phyloP scores from a whole-genome alignment of 2,797 vertebrate species.

The Syngnathus acus region DNA sequence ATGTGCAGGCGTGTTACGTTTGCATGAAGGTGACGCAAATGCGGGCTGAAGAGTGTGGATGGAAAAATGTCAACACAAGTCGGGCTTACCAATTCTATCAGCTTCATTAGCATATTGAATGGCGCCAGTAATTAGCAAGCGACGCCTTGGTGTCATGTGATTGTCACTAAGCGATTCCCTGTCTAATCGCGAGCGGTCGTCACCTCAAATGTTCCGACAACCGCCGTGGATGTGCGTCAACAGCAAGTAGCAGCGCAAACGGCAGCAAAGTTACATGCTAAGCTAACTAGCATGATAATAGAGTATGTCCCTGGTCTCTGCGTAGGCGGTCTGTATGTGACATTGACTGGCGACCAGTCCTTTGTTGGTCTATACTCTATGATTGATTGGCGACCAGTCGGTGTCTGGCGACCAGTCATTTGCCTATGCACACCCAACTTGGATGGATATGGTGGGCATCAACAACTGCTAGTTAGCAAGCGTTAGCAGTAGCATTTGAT shows the following conservation, averaged over 20 bases:
- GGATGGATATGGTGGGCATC: neutral
- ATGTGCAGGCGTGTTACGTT: neutral
- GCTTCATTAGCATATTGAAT: constrained; percentile 64
- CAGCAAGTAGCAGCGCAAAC: constrained; percentile 29
- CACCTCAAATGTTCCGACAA: constrained; percentile 60
- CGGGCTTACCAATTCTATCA: constrained; percentile 50
- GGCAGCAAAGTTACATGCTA: neutral
- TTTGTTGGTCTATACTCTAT: no score
- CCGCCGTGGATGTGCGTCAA: constrained; percentile 27
- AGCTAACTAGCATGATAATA: neutral
- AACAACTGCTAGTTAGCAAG: constrained; percentile 5
- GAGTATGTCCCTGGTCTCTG: neutral
- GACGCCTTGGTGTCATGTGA: constrained; percentile 33
- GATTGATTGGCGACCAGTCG: no score
- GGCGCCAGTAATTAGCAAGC: constrained; percentile 11
- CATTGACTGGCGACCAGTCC: no score
- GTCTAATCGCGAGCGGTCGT: constrained; percentile 29
- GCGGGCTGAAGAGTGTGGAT: neutral
- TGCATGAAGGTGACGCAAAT: neutral
- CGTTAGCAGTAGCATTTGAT: constrained; percentile 20
- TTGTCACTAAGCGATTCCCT: constrained; percentile 62
- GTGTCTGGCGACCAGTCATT: no score
- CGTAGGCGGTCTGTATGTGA: no score
- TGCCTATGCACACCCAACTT: no score
- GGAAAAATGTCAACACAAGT: neutral